Evolutionary conservation across 2,797 vertebrate genomes (phyloP).

Genomic region (Alexandromys oeconomus): DNA sequence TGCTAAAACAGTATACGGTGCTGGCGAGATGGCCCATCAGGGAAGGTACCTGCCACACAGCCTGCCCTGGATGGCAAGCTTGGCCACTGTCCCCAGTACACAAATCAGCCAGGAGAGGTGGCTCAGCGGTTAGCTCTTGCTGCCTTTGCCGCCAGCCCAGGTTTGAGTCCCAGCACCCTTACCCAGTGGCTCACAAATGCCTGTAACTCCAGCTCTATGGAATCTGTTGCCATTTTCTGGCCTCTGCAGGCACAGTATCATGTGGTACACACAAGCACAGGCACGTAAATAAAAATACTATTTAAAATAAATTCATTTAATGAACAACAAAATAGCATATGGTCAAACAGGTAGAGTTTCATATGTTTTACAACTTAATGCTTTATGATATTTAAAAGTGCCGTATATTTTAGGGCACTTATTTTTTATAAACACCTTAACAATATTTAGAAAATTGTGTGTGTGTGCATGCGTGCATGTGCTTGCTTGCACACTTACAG

Average conservation of each 20-base stretch:
- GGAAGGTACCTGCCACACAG: not conserved
- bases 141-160: not conserved
- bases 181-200: not conserved
- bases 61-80: not conserved
- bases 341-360: not conserved
- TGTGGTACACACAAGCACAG: not conserved
- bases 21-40: not conserved
- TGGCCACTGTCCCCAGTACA: not conserved
- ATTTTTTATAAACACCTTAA: slow-evolving; percentile 4
- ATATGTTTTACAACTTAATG: not conserved
- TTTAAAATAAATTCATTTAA: not conserved
- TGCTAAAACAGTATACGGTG: not conserved
- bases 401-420: not conserved
- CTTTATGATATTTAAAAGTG: not conserved
- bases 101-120: not conserved
- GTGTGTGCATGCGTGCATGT: not conserved
- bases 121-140: not conserved
- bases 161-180: not conserved
- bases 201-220: not conserved
- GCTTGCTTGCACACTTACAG: not conserved
- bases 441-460: not conserved
- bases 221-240: not conserved
- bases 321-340: not conserved
- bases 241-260: not conserved
- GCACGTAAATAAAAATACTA: not conserved